Percentiles rank a stretch among this genome's conserved stretches.
These are phyloP conservation scores for Notamacropus eugenii DNA, from an alignment of 2,797 vertebrate species.

Conservation along the genomic window DNA sequence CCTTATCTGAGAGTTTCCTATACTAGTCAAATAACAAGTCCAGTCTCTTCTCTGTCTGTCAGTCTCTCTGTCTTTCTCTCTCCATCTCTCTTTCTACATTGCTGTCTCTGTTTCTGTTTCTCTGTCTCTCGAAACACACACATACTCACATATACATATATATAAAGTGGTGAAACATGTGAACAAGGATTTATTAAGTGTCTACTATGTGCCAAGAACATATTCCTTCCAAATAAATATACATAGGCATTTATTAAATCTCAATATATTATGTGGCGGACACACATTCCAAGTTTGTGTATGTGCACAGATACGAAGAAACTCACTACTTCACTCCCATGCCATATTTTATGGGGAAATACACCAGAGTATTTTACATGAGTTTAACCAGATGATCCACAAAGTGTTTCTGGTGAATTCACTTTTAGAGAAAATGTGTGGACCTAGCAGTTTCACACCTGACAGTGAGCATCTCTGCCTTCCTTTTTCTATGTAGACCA, in stretches of 20 bases:
- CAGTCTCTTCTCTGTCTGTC: not conserved
- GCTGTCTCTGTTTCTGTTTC: not conserved
- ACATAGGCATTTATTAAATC: not conserved
- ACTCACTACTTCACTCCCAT: not conserved
- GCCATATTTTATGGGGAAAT: not conserved
- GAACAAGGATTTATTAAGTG: not conserved
- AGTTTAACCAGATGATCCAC: not conserved
- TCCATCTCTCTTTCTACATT: not conserved
- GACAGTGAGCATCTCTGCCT: slow-evolving; percentile 12
- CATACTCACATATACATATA: not conserved
- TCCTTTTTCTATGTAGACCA: slow-evolving; percentile 2
- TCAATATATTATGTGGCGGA: not conserved
- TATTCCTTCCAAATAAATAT: not conserved
- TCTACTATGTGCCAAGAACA: not conserved
- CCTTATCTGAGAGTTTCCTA: not conserved
- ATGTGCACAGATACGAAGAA: not conserved
- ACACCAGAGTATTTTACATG: not conserved
- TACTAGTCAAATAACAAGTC: not conserved
- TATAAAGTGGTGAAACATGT: not conserved
- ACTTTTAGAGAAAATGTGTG: slow-evolving; percentile 11
- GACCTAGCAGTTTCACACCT: slow-evolving; percentile 24
- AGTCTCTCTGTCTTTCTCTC: not conserved
- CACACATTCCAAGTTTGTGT: not conserved
- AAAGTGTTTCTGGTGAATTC: slow-evolving; percentile 12
- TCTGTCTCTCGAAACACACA: not conserved